These are phyloP conservation scores for Hypselothyrea guttata DNA, from an alignment of 2,888 invertebrate genomes.

Conservation along the genomic window DNA sequence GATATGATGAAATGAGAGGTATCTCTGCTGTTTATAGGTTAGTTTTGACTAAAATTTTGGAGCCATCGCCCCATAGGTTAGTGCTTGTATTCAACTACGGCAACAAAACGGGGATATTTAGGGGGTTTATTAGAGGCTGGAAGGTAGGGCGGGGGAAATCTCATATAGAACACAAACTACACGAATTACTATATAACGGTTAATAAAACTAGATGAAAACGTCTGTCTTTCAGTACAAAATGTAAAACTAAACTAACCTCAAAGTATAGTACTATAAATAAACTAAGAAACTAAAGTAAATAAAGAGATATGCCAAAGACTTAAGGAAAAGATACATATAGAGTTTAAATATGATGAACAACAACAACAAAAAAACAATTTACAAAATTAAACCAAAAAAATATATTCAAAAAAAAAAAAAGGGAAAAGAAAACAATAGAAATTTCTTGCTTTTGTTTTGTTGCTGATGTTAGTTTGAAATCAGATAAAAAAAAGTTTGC, in stretches of 20 bases:
- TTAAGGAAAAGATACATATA: constrained; percentile 21
- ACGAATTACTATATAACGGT: constrained; percentile 22
- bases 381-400: no score
- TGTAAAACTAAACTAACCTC: constrained; percentile 43
- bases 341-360: constrained; percentile 17
- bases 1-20: constrained; percentile 27
- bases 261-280: constrained; percentile 14
- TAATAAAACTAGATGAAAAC: constrained; percentile 40
- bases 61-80: constrained; percentile 31
- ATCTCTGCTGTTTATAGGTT: constrained; percentile 19
- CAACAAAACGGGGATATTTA: constrained; percentile 22
- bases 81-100: constrained; percentile 41
- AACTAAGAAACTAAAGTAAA: constrained; percentile 24
- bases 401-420: no score
- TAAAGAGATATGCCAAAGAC: constrained; percentile 18
- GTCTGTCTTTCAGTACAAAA: constrained; percentile 8
- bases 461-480: neutral
- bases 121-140: neutral
- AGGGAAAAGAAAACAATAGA: no score
- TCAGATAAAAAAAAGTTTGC: neutral
- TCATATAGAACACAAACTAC: constrained; percentile 37
- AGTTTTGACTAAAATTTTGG: constrained; percentile 26
- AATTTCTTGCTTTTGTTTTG: neutral
- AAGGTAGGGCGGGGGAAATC: neutral
- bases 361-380: constrained; percentile 9